These are phyloP conservation scores for Pachymerium ferrugineum DNA, from an alignment of 2,888 invertebrate genomes.

Conservation along the genomic window DNA sequence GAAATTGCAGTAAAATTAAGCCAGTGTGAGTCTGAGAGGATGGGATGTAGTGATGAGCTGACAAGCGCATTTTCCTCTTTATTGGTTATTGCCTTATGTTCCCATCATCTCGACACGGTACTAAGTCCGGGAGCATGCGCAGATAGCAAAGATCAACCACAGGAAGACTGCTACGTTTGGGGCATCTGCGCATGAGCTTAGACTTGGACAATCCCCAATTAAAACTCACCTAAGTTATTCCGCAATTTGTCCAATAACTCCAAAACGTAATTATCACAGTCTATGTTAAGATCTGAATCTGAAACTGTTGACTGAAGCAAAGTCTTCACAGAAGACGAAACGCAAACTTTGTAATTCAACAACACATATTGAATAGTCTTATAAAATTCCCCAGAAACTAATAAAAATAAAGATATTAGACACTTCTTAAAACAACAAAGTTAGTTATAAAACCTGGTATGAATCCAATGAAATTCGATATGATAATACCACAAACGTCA, in stretches of 20 bases:
- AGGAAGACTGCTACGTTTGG: no score
- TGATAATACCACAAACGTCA: neutral
- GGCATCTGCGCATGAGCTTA: no score
- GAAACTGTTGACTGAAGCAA: neutral
- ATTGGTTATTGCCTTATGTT: no score
- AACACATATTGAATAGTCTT: neutral
- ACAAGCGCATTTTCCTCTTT: no score
- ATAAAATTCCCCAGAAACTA: neutral
- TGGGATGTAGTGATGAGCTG: no score
- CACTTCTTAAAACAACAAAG: neutral
- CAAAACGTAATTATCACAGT: neutral
- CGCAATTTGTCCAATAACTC: neutral
- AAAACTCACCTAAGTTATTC: no score
- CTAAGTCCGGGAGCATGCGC: no score
- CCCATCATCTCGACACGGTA: no score
- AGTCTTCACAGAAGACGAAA: neutral
- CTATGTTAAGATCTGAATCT: neutral
- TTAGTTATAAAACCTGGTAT: neutral
- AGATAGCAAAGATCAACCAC: no score
- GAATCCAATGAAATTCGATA: neutral
- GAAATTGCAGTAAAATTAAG: no score
- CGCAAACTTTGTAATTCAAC: neutral
- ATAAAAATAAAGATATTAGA: neutral
- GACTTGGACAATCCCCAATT: no score
- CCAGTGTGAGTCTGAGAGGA: no score